Evolutionary conservation across 2,797 vertebrate species (phyloP).

Genomic region (Anguilla anguilla): DNA sequence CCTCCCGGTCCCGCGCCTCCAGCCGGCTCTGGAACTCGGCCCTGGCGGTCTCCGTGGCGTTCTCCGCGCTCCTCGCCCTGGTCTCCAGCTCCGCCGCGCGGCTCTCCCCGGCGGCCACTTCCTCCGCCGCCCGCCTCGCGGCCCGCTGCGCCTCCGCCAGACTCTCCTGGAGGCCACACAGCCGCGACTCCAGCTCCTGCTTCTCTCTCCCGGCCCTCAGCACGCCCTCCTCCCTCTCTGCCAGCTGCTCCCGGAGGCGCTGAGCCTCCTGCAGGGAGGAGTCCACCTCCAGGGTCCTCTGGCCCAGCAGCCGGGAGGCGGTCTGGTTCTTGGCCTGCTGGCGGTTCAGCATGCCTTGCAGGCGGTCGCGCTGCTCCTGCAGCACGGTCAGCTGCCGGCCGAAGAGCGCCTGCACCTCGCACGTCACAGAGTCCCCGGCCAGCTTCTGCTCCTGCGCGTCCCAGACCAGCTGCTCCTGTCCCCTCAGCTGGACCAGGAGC

Average conservation of each 20-base stretch:
- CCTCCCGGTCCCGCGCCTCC: slow-evolving; percentile 71
- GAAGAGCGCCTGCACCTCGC: slow-evolving; percentile 57
- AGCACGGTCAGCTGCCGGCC: slow-evolving; percentile 56
- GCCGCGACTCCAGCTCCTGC: slow-evolving; percentile 62
- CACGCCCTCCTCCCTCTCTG: slow-evolving; percentile 54
- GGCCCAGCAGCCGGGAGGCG: slow-evolving; percentile 57
- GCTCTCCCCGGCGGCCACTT: slow-evolving; percentile 63
- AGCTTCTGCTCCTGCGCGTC: slow-evolving; percentile 67
- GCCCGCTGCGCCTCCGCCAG: slow-evolving; percentile 64
- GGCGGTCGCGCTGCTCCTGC: slow-evolving; percentile 64
- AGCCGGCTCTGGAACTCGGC: slow-evolving; percentile 73
- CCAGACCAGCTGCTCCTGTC: slow-evolving; percentile 65
- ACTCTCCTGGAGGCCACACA: slow-evolving; percentile 64
- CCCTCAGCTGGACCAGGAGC: slow-evolving; percentile 56
- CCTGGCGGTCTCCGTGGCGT: slow-evolving; percentile 69
- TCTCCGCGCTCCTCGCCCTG: slow-evolving; percentile 69
- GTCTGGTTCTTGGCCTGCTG: slow-evolving; percentile 60
- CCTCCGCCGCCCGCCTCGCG: slow-evolving; percentile 53
- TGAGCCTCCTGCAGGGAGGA: slow-evolving; percentile 55
- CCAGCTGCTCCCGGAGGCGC: slow-evolving; percentile 62
- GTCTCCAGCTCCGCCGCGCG: slow-evolving; percentile 66
- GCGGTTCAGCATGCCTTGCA: slow-evolving; percentile 64
- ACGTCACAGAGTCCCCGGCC: slow-evolving; percentile 54
- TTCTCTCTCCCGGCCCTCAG: slow-evolving; percentile 64
- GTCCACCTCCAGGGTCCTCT: slow-evolving; percentile 63